phyloP scores from a whole-genome alignment of 2,113 vertebrate genomes.

The Paedocypris sp. region DNA sequence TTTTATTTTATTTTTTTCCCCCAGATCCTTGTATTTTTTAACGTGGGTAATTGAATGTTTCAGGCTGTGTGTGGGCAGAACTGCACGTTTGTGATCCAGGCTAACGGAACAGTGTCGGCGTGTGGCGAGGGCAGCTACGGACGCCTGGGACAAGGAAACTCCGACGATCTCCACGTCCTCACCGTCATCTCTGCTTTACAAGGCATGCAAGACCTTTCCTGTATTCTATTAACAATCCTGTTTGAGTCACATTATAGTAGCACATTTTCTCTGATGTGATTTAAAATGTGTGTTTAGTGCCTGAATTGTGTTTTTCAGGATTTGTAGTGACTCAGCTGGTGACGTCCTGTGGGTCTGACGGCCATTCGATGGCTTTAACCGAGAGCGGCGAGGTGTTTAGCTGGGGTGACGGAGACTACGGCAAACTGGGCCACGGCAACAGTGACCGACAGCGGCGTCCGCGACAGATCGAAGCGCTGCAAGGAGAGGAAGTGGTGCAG shows the following conservation, averaged over 20 bases:
- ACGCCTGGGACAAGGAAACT: slow-evolving; percentile 68
- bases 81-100: slow-evolving; percentile 68
- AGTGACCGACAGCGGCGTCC: slow-evolving; percentile 67
- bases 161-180: slow-evolving; percentile 65
- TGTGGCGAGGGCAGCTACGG: slow-evolving; percentile 72
- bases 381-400: slow-evolving; percentile 73
- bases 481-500: slow-evolving; percentile 69
- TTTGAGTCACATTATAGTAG: not conserved
- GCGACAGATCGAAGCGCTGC: slow-evolving; percentile 66
- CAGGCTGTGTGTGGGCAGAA: slow-evolving; percentile 73
- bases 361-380: slow-evolving; percentile 68
- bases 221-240: not conserved
- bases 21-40: too few species aligned
- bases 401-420: slow-evolving; percentile 72
- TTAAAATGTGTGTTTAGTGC: not conserved
- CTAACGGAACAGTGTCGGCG: slow-evolving; percentile 63
- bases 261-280: not conserved
- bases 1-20: not conserved
- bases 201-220: too few species aligned
- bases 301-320: too few species aligned
- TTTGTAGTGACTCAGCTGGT: slow-evolving; percentile 68
- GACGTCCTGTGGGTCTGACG: slow-evolving; percentile 68
- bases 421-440: slow-evolving; percentile 70
- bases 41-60: not conserved
- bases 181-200: slow-evolving; percentile 66